Conservation (phyloP, 2,888 invertebrate genomes). For the Drosophila anomalata region DNA sequence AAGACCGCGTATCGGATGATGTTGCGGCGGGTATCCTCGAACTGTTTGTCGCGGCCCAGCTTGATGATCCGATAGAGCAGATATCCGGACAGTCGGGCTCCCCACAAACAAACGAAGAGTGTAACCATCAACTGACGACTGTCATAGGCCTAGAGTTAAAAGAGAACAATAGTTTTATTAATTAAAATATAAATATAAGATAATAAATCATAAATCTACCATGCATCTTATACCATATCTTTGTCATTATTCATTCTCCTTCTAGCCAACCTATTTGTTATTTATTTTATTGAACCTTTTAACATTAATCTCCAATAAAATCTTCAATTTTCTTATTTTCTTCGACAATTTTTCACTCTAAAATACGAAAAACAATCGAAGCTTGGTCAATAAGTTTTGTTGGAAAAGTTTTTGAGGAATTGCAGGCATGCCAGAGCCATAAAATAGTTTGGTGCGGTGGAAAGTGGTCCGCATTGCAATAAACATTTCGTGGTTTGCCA, state of each 20-base stretch:
- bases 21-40: slow-evolving; percentile 94
- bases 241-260: too few species aligned
- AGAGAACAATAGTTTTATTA: not conserved
- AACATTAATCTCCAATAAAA: not conserved
- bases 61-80: slow-evolving; percentile 95
- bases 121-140: slow-evolving; percentile 96
- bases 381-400: not conserved
- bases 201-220: too few species aligned
- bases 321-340: not conserved
- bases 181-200: not conserved
- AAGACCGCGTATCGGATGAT: slow-evolving; percentile 95
- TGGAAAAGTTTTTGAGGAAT: not conserved
- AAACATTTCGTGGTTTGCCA: slow-evolving; percentile 70
- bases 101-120: slow-evolving; percentile 94
- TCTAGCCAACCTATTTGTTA: too few species aligned
- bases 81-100: slow-evolving; percentile 92
- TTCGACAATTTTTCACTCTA: not conserved
- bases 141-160: slow-evolving; percentile 87
- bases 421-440: slow-evolving; percentile 8
- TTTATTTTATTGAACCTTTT: not conserved
- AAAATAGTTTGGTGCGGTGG: slow-evolving; percentile 1
- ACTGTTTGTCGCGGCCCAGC: slow-evolving; percentile 95
- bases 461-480: slow-evolving; percentile 18
- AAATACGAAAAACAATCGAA: not conserved
- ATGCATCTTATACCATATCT: too few species aligned